A percentile compares a stretch with the other conserved stretches of the same genome.
These are phyloP conservation scores for Leucophenga varia DNA, from an alignment of 1,140 invertebrate species.

Conservation along the genomic window DNA sequence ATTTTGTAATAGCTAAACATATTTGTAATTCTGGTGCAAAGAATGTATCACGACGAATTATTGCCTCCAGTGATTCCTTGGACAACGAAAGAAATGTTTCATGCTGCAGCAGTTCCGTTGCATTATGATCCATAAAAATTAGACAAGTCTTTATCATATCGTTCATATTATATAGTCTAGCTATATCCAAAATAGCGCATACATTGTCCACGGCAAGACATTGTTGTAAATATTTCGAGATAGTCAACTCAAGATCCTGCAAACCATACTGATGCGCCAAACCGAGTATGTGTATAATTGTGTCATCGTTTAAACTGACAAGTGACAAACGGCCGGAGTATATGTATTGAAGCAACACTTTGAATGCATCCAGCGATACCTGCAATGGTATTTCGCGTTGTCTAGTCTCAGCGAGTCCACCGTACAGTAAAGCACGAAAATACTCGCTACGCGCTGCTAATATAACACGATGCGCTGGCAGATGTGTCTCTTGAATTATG, in stretches of 20 bases:
- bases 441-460: conserved; percentile 90
- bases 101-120: conserved; percentile 75
- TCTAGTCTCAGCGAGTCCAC: conserved; percentile 85
- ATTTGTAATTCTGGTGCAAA: conserved; percentile 92
- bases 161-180: conserved; percentile 64
- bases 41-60: conserved; percentile 88
- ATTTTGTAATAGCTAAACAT: conserved; percentile 79
- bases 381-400: conserved; percentile 83
- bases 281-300: conserved; percentile 79
- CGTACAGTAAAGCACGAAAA: conserved; percentile 84
- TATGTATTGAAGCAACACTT: conserved; percentile 86
- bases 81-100: conserved; percentile 82
- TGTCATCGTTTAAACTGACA: conserved; percentile 77
- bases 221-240: conserved; percentile 88
- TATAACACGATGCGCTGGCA: conserved; percentile 79
- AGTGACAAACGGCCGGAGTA: conserved; percentile 86
- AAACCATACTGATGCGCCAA: conserved; percentile 93
- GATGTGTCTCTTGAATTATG: conserved; percentile 76
- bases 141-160: conserved; percentile 66
- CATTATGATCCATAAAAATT: conserved; percentile 84
- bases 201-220: conserved; percentile 85
- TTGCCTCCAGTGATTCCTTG: conserved; percentile 72
- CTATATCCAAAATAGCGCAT: conserved; percentile 87
- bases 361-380: conserved; percentile 83
- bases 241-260: conserved; percentile 80